phyloP scores from a whole-genome alignment of 2,113 vertebrate species.

The Dunckerocampus dactyliophorus region DNA sequence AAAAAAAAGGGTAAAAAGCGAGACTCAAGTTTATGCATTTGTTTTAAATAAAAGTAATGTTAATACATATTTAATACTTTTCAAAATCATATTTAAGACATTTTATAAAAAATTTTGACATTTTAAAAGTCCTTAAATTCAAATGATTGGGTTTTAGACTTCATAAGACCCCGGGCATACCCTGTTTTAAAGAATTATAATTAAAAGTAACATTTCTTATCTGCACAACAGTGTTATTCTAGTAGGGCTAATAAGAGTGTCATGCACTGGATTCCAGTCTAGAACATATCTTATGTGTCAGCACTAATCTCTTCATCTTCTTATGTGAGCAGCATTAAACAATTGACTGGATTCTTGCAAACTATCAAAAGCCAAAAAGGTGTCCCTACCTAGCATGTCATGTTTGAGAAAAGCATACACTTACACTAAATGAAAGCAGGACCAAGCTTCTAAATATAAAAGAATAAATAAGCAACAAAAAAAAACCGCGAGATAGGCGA shows the following conservation, averaged over 20 bases:
- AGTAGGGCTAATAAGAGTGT: background rate
- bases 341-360: background rate
- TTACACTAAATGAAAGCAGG: background rate
- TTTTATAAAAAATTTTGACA: no score
- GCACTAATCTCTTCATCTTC: constrained; percentile 12
- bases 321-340: background rate
- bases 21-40: no score
- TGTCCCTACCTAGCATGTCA: background rate
- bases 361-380: background rate
- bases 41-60: background rate
- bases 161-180: no score
- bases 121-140: no score
- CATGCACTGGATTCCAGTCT: constrained; percentile 6
- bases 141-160: no score
- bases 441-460: background rate
- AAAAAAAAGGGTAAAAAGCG: no score
- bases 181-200: background rate
- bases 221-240: background rate
- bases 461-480: no score
- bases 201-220: background rate
- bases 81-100: no score
- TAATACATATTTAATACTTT: background rate
- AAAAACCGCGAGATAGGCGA: background rate
- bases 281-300: constrained; percentile 13
- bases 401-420: background rate